phyloP scores from a whole-genome alignment of 1,140 invertebrate species.

The Magallana angulata region DNA sequence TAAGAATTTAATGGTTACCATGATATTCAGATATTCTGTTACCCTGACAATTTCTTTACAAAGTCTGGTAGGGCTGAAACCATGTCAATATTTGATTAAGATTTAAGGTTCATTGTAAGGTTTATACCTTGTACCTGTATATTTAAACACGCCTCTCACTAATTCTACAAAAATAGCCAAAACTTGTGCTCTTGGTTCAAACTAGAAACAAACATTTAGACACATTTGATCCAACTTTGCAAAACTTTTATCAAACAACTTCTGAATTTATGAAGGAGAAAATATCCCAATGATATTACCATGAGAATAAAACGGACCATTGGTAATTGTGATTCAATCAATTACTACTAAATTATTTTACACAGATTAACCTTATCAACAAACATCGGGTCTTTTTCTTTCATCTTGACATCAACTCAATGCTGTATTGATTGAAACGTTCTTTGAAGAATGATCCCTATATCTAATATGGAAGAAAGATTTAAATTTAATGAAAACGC shows the following conservation, averaged over 20 bases:
- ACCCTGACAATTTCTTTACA: not conserved
- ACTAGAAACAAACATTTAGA: not conserved
- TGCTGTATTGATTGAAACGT: not conserved
- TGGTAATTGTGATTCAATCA: not conserved
- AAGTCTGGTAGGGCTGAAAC: not conserved
- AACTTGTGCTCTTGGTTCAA: not conserved
- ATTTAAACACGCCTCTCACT: not conserved
- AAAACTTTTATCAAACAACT: not conserved
- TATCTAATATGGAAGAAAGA: slow-evolving; percentile 36
- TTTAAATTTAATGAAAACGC: slow-evolving; percentile 33
- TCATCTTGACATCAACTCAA: not conserved
- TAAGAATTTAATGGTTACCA: not conserved
- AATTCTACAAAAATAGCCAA: not conserved
- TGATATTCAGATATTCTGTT: not conserved
- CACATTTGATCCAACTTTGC: not conserved
- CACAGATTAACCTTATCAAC: slow-evolving; percentile 11
- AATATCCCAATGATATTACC: not conserved
- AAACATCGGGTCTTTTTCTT: not conserved
- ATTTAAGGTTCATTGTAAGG: not conserved
- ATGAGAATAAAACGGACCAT: not conserved
- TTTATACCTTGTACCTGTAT: not conserved
- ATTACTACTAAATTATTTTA: slow-evolving; percentile 17
- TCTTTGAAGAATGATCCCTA: slow-evolving; percentile 26
- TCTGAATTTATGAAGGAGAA: not conserved
- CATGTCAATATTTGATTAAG: not conserved